Evolutionary conservation across 2,113 vertebrate species (phyloP), one percentile per base, ranked within the genome.

Genomic region (Erythrocercus mccallii): DNA sequence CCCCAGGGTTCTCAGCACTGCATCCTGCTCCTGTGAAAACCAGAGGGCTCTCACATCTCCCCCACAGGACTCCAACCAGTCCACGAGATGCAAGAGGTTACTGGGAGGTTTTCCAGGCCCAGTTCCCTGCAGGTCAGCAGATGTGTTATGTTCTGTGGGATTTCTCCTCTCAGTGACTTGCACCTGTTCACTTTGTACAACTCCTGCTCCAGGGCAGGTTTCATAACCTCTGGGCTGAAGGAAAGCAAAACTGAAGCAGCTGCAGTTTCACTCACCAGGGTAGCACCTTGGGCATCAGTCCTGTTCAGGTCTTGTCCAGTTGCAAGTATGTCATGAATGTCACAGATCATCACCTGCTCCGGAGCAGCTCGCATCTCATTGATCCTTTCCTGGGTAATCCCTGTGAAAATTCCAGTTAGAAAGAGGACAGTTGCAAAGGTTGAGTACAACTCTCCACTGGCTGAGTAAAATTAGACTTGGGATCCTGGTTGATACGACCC

Each of bases 301-400:
- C 98, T 98, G 97, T 99, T 99, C 69, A 99, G 98, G 90, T 99
- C 99, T 45, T 99, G 98, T 88, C 98, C 98, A 0, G 97, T 98
- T 1, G 97, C 98, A 56, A 99, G 97, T 91, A 99, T 98, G 44
- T 98, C 98, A 96, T 98, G 98, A 90, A 99, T 98, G 96, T 99
- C 99, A 53, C 97, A 97, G 76, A 99, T 98, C 99, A 99, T 99
- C 95, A 97, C 98, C 96, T 98, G 98, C 98, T 99, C 99, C 0
- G 98, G 98, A 5, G 99, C 98, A 6, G 98, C 99, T 57, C 99
- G 98, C 50, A 99, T 99, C 96, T 99, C 99, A 8, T 99, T 99
- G 97, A 99, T 99, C 97, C 99, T 99, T 93, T 99, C 99, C 94
- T 99, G 99, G 13, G 99, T 99, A 97, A 99, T 99, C 85, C 99